A percentile compares a stretch with the other conserved stretches of the same genome.
Evolutionary conservation across 2,888 invertebrate genomes (phyloP).

Genomic region (Hypomecis punctinalis): DNA sequence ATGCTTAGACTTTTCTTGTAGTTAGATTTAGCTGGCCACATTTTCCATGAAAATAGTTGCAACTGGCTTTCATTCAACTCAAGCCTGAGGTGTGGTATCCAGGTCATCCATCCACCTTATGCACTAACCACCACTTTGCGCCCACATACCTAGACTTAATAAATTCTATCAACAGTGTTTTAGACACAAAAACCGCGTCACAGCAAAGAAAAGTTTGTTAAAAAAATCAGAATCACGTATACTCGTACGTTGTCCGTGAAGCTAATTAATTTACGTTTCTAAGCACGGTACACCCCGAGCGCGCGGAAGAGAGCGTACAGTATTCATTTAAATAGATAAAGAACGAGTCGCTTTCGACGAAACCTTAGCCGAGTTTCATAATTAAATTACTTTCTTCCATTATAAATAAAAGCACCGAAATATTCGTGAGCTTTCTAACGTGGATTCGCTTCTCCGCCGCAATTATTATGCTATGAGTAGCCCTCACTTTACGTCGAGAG

Average conservation of each 20-base stretch:
- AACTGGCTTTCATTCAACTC: too few relatives aligned
- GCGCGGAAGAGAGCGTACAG: neutral
- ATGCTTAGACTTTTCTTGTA: too few relatives aligned
- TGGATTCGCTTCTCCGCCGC: slow-evolving; percentile 15
- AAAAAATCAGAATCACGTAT: slow-evolving; percentile 7
- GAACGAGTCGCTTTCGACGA: slow-evolving; percentile 17
- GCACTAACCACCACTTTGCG: too few relatives aligned
- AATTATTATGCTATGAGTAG: slow-evolving; percentile 21
- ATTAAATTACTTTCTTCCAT: slow-evolving; percentile 23
- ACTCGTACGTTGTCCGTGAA: slow-evolving; percentile 10
- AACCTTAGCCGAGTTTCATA: slow-evolving; percentile 24
- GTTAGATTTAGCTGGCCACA: too few relatives aligned
- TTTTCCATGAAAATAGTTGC: too few relatives aligned
- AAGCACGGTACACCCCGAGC: slow-evolving; percentile 1
- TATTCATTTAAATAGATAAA: slow-evolving; percentile 17
- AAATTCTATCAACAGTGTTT: too few relatives aligned
- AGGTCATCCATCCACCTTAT: too few relatives aligned
- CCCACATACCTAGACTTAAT: too few relatives aligned
- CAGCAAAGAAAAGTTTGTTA: neutral
- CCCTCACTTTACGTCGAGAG: slow-evolving; percentile 10
- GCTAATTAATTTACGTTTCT: slow-evolving; percentile 11
- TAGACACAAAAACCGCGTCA: too few relatives aligned
- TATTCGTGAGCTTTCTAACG: slow-evolving; percentile 20
- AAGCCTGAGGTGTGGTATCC: too few relatives aligned
- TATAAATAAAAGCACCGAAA: slow-evolving; percentile 23